Evolutionary conservation across 2,113 vertebrate genomes (phyloP), one percentile per base, ranked within the genome.

Genomic region (Puntigrus tetrazona): DNA sequence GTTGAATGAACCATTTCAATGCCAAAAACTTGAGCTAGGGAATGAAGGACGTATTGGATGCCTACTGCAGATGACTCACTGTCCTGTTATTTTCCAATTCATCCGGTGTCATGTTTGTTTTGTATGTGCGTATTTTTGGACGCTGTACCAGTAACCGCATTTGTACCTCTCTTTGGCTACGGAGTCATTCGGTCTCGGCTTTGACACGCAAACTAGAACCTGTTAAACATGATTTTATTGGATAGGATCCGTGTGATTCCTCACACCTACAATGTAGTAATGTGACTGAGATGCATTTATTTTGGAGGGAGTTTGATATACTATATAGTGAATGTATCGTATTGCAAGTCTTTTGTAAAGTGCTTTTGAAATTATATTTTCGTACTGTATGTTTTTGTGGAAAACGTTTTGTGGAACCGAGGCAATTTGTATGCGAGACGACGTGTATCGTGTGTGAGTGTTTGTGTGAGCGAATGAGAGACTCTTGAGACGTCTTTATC

Each of bases 351-450:
- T 94, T 96, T 95, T 97, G 96, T 97, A 91, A 97, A 98, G 97
- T 97, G 96, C 96, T 97, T 94, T 98, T 98, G 55, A 98, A 99
- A 98, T 97, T 97, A 97, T 99, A 99, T 99, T 99, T 99, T 98
- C 96, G 83, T 88, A 86, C 81, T 81, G 89, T 98, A 98, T 97
- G 96, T 82, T 98, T 97, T 93, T 92, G 95, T 96, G 96, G 95
- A 96, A 95, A 95, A 96, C 92, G 94, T 96, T 96, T 96, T 96
- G 94, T 98, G 95, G 92, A 95, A 95, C 88, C 91, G 93, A 95
- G 91, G 94, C 95, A 89, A 85, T 94, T 95, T 96, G 95, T 94
- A 94, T 92, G 94, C 93, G 95, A 95, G 94, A 94, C 43, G 7
- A 80, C 34, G 80, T 87, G 61, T 67, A 76, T 73, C 8, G 50